Evolutionary conservation across 1,140 invertebrate species (phyloP).

Genomic region (Drosophila equinoxialis): DNA sequence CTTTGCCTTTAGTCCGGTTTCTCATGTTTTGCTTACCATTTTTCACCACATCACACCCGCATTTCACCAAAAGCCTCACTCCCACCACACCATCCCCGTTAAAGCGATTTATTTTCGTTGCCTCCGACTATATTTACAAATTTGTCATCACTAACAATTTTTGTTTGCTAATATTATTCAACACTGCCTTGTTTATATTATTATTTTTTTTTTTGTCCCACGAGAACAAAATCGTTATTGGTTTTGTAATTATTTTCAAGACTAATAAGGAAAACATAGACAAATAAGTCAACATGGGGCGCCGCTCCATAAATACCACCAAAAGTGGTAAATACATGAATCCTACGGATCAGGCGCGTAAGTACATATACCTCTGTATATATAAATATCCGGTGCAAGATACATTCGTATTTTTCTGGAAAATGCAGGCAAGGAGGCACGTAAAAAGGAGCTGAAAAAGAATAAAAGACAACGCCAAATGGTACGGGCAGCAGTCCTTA

Average conservation of each 20-base stretch:
- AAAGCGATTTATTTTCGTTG: too few species aligned
- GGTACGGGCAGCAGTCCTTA: conserved; percentile 97
- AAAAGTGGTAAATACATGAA: conserved; percentile 99
- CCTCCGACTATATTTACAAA: too few species aligned
- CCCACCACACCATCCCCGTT: too few species aligned
- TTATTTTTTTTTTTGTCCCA: neutral
- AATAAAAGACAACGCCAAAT: conserved; percentile 98
- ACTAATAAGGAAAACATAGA: neutral
- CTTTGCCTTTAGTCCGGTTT: conserved; percentile 17
- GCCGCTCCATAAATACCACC: conserved; percentile 98
- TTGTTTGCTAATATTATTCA: neutral
- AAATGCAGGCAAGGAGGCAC: conserved; percentile 95
- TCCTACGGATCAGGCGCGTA: conserved; percentile 98
- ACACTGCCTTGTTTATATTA: neutral
- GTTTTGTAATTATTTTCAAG: neutral
- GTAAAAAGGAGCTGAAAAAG: conserved; percentile 98
- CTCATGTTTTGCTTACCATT: conserved; percentile 4
- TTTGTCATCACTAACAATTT: too few species aligned
- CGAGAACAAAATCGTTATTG: neutral
- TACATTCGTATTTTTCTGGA: neutral
- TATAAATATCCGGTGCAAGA: neutral
- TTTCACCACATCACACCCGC: neutral
- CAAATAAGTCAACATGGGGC: conserved; percentile 89
- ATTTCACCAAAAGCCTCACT: too few species aligned
- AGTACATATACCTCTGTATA: conserved; percentile 84